A percentile compares a stretch with the other conserved stretches of the same genome.
These are phyloP conservation scores for Ophioninae sp. DNA, from an alignment of 2,888 invertebrate genomes.

Conservation along the genomic window DNA sequence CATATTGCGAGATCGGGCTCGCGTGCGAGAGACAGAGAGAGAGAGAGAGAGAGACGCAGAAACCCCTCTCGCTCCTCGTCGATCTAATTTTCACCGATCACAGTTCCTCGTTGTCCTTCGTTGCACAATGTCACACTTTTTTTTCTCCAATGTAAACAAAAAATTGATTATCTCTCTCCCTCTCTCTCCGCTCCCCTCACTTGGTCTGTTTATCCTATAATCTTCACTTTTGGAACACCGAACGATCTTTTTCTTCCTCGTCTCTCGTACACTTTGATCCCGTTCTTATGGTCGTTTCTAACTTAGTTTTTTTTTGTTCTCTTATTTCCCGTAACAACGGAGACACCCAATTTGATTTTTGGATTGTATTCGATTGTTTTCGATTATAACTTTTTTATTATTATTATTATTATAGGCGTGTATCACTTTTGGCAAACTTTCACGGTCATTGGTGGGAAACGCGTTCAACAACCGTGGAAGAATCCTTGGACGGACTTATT, in stretches of 20 bases:
- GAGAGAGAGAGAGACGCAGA: neutral
- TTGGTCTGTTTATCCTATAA: slow-evolving; percentile 16
- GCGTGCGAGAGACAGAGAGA: neutral
- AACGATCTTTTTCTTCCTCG: slow-evolving; percentile 8
- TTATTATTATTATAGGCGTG: slow-evolving; percentile 21
- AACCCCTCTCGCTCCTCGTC: slow-evolving; percentile 48
- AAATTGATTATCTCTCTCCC: slow-evolving; percentile 1
- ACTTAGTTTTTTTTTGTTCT: slow-evolving; percentile 3
- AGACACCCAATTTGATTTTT: slow-evolving; percentile 46
- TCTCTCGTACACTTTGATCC: slow-evolving; percentile 61
- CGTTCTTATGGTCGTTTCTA: slow-evolving; percentile 14
- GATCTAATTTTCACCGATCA: slow-evolving; percentile 15
- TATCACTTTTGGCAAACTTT: slow-evolving; percentile 49
- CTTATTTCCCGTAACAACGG: slow-evolving; percentile 5
- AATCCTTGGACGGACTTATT: slow-evolving; percentile 75
- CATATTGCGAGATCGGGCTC: slow-evolving; percentile 70
- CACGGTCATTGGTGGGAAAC: slow-evolving; percentile 31
- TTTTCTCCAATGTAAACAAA: neutral
- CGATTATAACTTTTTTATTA: slow-evolving; percentile 10
- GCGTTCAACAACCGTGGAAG: slow-evolving; percentile 39
- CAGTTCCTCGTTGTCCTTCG: neutral
- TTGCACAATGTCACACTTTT: neutral
- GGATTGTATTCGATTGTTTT: neutral
- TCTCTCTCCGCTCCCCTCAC: slow-evolving; percentile 42
- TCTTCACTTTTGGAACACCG: slow-evolving; percentile 5